phyloP scores from a whole-genome alignment of 1,140 invertebrate species.

The Xylocopa sonorina region DNA sequence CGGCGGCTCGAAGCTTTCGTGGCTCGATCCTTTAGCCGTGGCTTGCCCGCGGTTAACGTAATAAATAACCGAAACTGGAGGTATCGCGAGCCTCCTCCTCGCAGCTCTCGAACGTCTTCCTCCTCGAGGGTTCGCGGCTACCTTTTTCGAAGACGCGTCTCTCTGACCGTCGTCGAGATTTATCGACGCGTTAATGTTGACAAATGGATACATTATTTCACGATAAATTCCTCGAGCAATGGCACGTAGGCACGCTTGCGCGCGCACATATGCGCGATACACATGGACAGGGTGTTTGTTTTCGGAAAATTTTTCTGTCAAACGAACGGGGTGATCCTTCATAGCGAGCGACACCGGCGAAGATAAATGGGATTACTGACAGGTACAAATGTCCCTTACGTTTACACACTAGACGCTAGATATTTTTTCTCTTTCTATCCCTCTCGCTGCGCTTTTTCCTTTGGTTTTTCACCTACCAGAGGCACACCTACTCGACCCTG shows the following conservation, averaged over 20 bases:
- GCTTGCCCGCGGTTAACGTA: not conserved
- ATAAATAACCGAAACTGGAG: constrained; percentile 14
- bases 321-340: constrained; percentile 54
- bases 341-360: constrained; percentile 55
- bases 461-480: constrained; percentile 1
- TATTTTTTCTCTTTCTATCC: constrained; percentile 9
- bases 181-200: constrained; percentile 43
- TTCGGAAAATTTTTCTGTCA: constrained; percentile 59
- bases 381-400: constrained; percentile 63
- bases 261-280: not conserved
- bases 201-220: constrained; percentile 36
- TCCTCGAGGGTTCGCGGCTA: too few species aligned
- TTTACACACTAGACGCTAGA: constrained; percentile 45
- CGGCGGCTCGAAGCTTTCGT: constrained; percentile 9
- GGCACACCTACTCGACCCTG: not conserved
- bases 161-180: not conserved
- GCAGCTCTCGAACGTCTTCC: not conserved
- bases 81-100: not conserved
- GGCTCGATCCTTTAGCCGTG: constrained; percentile 14
- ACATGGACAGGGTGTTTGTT: constrained; percentile 54
- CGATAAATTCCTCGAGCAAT: constrained; percentile 25
- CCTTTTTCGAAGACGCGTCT: not conserved
- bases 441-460: too few species aligned
- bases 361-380: constrained; percentile 66
- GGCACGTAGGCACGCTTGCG: not conserved